Base-by-base conservation (phyloP, 1,140 invertebrate genomes). In the Episyrphus balteatus region DNA sequence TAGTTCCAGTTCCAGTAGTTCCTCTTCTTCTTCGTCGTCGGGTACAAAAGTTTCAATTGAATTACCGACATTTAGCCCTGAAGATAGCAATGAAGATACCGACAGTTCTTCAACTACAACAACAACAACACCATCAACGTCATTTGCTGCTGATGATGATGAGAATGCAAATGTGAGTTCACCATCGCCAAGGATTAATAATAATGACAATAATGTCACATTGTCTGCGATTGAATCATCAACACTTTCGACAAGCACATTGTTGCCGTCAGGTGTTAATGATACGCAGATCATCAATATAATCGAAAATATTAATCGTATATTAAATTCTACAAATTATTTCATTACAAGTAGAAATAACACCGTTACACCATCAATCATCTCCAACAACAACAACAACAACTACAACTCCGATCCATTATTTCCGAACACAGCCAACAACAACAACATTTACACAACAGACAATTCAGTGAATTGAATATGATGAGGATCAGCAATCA, bases 1-100 rank as follows among this genome's bases (percentile, higher is more conserved):
- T 36, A 18, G 11, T 18, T 15, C 39, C 46, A 50, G 32, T 13
- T 37, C 21, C 39, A 46, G 18, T 13, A 61, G 40, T n/a, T 7
- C 6, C 5, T 7, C 6, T n/a, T 42, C 40, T 6, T 18, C 14
- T 17, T 42, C 39, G 9, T 40, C 39, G 10, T 57, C n/a, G 66
- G 58, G 59, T 37, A 67, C 59, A 34, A 59, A 55, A 9, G 62
- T 76, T 3, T 62, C 69, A 41, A 64, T 75, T 41, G 66, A 70
- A 10, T 51, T 75, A 46, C 73, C 73, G 37, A 74, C 72, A n/a
- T 76, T 69, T 51, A 58, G 70, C 51, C 63, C 73, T 5, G 69
- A 71, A 14, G 56, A 66, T 49, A 70, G 69, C 3, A 62, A 63
- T 39, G 61, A 63, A 49, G 21, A 26, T 44, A 40, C 30, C 9